phyloP scores from a whole-genome alignment of 2,797 vertebrate species.

The Microhierax caerulescens region DNA sequence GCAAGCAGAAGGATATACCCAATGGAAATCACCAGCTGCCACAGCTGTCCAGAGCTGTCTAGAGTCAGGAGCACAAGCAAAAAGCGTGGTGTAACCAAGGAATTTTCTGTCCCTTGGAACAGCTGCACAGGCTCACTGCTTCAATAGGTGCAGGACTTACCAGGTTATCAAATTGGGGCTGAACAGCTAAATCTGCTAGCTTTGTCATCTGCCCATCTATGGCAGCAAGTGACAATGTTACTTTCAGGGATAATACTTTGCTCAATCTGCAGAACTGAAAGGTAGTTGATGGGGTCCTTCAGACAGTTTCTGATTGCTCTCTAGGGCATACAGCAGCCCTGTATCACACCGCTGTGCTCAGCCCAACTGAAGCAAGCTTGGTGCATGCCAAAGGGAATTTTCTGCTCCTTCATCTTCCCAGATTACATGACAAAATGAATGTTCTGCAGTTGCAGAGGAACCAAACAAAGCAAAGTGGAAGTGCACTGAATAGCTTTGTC shows the following conservation, averaged over 20 bases:
- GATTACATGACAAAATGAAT: background rate
- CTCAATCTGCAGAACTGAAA: background rate
- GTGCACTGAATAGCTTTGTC: background rate
- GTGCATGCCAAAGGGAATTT: background rate
- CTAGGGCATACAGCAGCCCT: background rate
- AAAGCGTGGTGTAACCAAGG: background rate
- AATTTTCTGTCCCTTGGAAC: background rate
- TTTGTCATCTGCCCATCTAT: background rate
- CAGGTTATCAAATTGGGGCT: background rate
- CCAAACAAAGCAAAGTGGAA: background rate
- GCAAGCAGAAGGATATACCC: background rate
- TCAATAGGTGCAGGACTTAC: background rate
- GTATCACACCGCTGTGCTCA: fast-evolving
- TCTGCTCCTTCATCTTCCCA: background rate
- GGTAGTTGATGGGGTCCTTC: background rate
- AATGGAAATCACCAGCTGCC: background rate
- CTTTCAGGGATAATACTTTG: background rate
- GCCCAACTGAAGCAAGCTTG: too few species aligned
- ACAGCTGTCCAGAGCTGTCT: background rate
- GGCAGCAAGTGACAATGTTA: background rate
- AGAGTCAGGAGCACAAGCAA: background rate
- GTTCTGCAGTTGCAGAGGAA: background rate
- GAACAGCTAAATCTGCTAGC: background rate
- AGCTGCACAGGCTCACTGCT: background rate
- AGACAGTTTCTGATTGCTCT: background rate